phyloP scores from a whole-genome alignment of 2,113 vertebrate species.

The Rostratula benghalensis region DNA sequence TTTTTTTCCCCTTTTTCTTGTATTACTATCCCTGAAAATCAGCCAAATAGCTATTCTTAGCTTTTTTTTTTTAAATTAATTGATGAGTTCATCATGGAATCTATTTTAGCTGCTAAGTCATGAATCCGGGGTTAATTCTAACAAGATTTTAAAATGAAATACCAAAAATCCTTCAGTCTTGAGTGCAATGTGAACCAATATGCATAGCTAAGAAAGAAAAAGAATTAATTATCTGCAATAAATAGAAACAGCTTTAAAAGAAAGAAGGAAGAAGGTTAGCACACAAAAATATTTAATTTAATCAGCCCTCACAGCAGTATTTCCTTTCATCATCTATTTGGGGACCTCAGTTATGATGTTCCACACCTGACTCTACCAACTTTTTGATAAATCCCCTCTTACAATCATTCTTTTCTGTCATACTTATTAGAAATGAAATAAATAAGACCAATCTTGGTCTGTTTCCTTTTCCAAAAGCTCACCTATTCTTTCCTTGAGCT shows the following conservation, averaged over 20 bases:
- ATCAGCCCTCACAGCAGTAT: not conserved
- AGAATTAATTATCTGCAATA: not conserved
- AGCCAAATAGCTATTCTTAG: not conserved
- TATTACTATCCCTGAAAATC: not conserved
- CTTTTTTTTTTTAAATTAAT: not conserved
- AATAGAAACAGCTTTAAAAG: not conserved
- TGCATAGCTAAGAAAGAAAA: not conserved
- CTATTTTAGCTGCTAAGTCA: not conserved
- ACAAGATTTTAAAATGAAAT: not conserved
- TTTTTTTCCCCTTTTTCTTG: not conserved
- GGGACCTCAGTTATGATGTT: not conserved
- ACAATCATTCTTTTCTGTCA: not conserved
- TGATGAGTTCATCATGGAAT: not conserved
- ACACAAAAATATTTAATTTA: not conserved
- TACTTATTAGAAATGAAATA: not conserved
- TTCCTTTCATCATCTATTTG: not conserved
- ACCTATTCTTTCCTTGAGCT: not conserved
- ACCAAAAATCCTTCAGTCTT: not conserved
- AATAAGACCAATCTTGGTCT: not conserved
- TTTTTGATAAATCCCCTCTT: not conserved
- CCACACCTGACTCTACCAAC: not conserved
- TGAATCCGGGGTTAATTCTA: constrained; percentile 6
- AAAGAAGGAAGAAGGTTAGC: not conserved
- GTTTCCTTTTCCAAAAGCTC: not conserved
- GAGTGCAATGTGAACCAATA: not conserved